Base-by-base conservation (phyloP, 2,113 vertebrate genomes). In the Tychaedon coryphoeus region DNA sequence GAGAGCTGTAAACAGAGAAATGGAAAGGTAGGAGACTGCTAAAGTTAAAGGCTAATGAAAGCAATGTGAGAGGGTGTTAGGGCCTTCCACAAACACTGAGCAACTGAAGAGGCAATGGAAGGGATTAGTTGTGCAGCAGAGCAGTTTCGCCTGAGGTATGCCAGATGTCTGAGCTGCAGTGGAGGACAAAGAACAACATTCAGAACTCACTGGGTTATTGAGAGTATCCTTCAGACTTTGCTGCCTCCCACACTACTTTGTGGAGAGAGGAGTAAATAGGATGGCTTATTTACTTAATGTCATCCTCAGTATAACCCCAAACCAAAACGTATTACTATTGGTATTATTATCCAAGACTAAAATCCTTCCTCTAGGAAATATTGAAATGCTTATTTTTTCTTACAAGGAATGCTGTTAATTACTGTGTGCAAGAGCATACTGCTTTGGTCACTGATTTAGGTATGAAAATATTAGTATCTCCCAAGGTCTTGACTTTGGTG, bases 171-270 rank as follows among this genome's bases (percentile, higher is more conserved):
- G 79, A 88, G 88, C 65, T 80, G 86, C 71, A 88, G 67, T 5
- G 5, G 45, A 88, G 79, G 94, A 97, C 95, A 97, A 97, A 96
- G 96, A 94, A 25, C 74, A 86, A 95, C 86, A 95, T 97, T 97
- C 92, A 97, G 78, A 91, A 57, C 71, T 86, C 43, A 7, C 51
- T 78, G 53, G 45, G 53, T 92, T 93, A 70, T 54, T 76, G 65
- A 72, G 43, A 83, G 22, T 75, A 43, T 93, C 80, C 77, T 94
- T 75, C 71, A 84, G 80, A 34, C 31, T 93, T 83, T 81, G 48
- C 67, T 92, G 64, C 76, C 86, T 94, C 76, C 47, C 67, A 66
- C 2, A 1, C 42, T 89, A 34, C 56, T 89, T 92, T 78, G 74
- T 80, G 48, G 78, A 85, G 24, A 76, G 62, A 71, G 50, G 43